These are phyloP conservation scores for Ligdia adustata DNA, from an alignment of 2,888 invertebrate genomes.

Conservation along the genomic window DNA sequence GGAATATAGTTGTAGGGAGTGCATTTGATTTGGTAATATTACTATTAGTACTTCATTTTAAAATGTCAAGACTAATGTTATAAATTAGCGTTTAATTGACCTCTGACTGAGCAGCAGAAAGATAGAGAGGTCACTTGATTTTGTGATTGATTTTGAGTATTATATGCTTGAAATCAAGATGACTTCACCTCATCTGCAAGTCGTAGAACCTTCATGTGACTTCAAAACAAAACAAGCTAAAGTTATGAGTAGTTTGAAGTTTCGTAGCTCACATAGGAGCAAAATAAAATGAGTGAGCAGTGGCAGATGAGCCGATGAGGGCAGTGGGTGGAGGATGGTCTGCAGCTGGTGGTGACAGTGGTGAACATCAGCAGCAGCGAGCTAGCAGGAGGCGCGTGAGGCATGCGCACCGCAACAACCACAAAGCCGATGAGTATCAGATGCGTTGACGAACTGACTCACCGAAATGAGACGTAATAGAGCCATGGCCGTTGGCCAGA, in stretches of 20 bases:
- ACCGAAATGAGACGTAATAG: conserved; percentile 83
- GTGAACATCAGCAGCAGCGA: conserved; percentile 52
- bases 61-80: conserved; percentile 23
- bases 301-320: background rate
- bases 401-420: conserved; percentile 79
- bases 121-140: conserved; percentile 21
- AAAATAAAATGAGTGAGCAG: background rate
- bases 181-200: too few relatives aligned
- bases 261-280: too few relatives aligned
- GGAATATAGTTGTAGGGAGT: conserved; percentile 3
- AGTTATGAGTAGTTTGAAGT: too few relatives aligned
- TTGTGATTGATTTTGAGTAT: background rate
- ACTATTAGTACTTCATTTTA: conserved; percentile 6
- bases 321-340: conserved; percentile 5
- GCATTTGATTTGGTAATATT: conserved; percentile 7
- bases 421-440: conserved; percentile 77
- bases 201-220: too few relatives aligned
- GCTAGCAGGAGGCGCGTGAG: conserved; percentile 62
- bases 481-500: conserved; percentile 83
- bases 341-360: too few relatives aligned
- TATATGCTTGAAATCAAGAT: too few relatives aligned
- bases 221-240: too few relatives aligned
- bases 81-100: conserved; percentile 26
- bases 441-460: conserved; percentile 78
- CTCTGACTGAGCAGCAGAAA: conserved; percentile 1